phyloP scores from a whole-genome alignment of 2,888 invertebrate species.

The Synergus itoensis region DNA sequence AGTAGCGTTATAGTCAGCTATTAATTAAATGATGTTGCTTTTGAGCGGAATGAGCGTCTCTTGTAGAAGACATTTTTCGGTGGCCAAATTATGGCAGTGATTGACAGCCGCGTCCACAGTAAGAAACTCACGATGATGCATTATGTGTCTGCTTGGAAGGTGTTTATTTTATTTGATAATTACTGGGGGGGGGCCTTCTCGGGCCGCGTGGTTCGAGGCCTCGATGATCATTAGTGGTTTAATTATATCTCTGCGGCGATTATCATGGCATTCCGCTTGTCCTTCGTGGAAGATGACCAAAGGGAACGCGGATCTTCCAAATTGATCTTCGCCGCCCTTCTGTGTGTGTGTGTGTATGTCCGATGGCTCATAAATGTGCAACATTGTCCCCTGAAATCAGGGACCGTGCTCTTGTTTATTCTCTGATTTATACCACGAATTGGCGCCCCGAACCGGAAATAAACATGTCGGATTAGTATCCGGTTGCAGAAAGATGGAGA shows the following conservation, averaged over 20 bases:
- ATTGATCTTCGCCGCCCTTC: conserved; percentile 55
- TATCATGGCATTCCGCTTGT: conserved; percentile 64
- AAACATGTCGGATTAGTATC: neutral
- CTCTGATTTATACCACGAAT: neutral
- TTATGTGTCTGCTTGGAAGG: conserved; percentile 50
- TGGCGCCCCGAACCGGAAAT: neutral
- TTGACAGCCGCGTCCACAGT: conserved; percentile 25
- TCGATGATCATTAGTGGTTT: conserved; percentile 70
- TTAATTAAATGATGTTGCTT: conserved; percentile 40
- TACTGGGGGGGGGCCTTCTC: conserved; percentile 54
- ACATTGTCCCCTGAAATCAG: neutral
- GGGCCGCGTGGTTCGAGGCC: conserved; percentile 48
- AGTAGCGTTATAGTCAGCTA: conserved; percentile 35
- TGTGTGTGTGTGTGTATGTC: neutral
- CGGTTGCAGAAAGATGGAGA: neutral
- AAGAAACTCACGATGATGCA: conserved; percentile 33
- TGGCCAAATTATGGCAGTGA: conserved; percentile 36
- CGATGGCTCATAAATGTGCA: conserved; percentile 13
- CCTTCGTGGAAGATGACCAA: conserved; percentile 46
- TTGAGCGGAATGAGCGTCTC: conserved; percentile 6
- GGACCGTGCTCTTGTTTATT: neutral
- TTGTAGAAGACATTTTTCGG: conserved; percentile 20
- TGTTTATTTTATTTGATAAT: conserved; percentile 71
- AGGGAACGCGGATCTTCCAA: conserved; percentile 43
- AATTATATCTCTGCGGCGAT: conserved; percentile 69